Evolutionary conservation across 1,140 invertebrate species (phyloP).

Genomic region (Metopolophium dirhodum): DNA sequence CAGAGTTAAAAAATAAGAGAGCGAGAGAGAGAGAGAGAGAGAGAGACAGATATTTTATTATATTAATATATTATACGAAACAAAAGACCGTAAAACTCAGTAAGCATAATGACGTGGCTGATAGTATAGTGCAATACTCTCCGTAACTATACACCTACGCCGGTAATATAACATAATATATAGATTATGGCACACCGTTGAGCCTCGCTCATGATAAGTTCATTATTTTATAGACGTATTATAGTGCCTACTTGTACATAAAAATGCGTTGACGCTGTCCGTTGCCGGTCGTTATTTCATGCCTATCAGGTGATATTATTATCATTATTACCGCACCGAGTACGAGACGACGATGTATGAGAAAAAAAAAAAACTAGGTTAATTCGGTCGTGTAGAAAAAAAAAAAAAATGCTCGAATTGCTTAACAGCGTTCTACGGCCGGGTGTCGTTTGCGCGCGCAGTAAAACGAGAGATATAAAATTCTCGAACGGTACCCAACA

Average conservation of each 20-base stretch:
- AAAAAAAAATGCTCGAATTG: background rate
- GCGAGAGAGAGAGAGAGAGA: background rate
- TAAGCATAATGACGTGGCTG: background rate
- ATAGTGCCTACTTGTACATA: background rate
- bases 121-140: background rate
- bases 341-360: background rate
- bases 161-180: background rate
- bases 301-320: conserved; percentile 39
- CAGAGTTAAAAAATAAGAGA: background rate
- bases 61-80: background rate
- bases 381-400: conserved; percentile 10
- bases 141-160: background rate
- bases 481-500: background rate
- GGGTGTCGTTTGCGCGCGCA: background rate
- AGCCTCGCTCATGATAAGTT: background rate
- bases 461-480: background rate
- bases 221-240: conserved; percentile 16
- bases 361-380: conserved; percentile 45
- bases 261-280: background rate
- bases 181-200: background rate
- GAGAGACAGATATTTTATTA: background rate
- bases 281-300: conserved; percentile 14
- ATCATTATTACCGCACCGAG: background rate
- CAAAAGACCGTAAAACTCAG: conserved; percentile 23
- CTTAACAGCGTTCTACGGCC: background rate